These are phyloP conservation scores for Cordilura impudica DNA, from an alignment of 2,888 invertebrate genomes.

Conservation along the genomic window DNA sequence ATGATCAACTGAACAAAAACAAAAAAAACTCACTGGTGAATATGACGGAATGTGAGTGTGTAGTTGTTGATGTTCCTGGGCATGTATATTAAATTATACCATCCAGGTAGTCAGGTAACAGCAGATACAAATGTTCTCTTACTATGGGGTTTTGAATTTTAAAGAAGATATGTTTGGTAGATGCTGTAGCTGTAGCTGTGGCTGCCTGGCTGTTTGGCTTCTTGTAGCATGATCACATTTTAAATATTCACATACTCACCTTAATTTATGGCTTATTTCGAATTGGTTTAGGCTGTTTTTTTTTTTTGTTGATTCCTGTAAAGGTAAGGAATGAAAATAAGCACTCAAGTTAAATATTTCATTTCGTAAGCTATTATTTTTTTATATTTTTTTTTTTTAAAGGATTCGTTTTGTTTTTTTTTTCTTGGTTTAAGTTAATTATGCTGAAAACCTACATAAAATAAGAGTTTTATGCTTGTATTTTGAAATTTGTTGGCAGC, in stretches of 20 bases:
- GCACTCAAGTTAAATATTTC: slow-evolving; percentile 51
- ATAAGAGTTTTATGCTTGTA: slow-evolving; percentile 45
- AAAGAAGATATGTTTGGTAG: not conserved
- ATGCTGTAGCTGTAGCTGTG: slow-evolving; percentile 23
- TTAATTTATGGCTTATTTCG: slow-evolving; percentile 63
- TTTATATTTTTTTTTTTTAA: not conserved
- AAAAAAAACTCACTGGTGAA: not conserved
- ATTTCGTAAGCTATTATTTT: slow-evolving; percentile 18
- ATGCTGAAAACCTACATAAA: slow-evolving; percentile 54
- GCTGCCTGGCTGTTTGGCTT: not conserved
- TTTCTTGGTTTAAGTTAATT: slow-evolving; percentile 53
- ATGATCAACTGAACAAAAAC: slow-evolving; percentile 30
- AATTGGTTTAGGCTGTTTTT: slow-evolving; percentile 48
- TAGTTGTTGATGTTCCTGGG: slow-evolving; percentile 8
- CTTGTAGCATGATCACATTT: slow-evolving; percentile 37
- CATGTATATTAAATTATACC: slow-evolving; percentile 54
- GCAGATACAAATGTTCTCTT: slow-evolving; percentile 52
- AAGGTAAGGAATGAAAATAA: slow-evolving; percentile 7
- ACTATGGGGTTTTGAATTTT: slow-evolving; percentile 27
- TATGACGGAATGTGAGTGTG: not conserved
- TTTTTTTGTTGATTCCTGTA: not conserved
- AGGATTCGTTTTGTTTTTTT: slow-evolving; percentile 34
- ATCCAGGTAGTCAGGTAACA: slow-evolving; percentile 52
- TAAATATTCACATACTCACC: slow-evolving; percentile 61
- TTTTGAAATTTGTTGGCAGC: slow-evolving; percentile 44